A percentile compares a stretch with the other conserved stretches of the same genome.
These are phyloP conservation scores for Pseudoatta argentina DNA, from an alignment of 1,140 invertebrate species.

Conservation along the genomic window DNA sequence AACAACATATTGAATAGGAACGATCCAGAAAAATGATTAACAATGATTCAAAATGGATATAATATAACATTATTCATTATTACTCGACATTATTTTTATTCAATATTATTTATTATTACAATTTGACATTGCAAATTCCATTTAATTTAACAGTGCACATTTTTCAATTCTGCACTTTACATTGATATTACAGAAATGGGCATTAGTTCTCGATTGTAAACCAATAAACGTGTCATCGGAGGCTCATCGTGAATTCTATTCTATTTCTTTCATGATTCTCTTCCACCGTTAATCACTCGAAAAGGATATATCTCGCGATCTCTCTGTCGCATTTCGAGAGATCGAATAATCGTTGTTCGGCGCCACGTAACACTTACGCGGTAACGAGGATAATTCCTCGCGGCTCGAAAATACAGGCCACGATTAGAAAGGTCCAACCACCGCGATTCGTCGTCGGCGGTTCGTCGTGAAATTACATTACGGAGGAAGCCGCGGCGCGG, in stretches of 20 bases:
- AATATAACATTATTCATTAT: too few relatives aligned
- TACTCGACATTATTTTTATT: too few relatives aligned
- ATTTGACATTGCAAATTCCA: too few relatives aligned
- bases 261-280: constrained; percentile 5
- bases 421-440: constrained; percentile 79
- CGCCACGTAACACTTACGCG: constrained; percentile 68
- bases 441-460: constrained; percentile 22
- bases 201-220: background rate
- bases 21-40: too few relatives aligned
- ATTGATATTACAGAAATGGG: too few relatives aligned
- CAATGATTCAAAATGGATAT: too few relatives aligned
- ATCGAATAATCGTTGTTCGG: constrained; percentile 36
- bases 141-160: too few relatives aligned
- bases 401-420: constrained; percentile 73
- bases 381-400: constrained; percentile 72
- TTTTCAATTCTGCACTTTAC: too few relatives aligned
- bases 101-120: too few relatives aligned
- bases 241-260: constrained; percentile 17
- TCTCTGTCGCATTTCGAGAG: constrained; percentile 20
- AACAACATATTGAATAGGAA: too few relatives aligned
- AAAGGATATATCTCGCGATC: background rate
- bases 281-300: constrained; percentile 29
- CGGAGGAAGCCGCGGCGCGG: constrained; percentile 33
- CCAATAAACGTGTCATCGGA: background rate
- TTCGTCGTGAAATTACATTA: constrained; percentile 57